phyloP scores from a whole-genome alignment of 2,797 vertebrate species.

The Bovichtus variegatus region DNA sequence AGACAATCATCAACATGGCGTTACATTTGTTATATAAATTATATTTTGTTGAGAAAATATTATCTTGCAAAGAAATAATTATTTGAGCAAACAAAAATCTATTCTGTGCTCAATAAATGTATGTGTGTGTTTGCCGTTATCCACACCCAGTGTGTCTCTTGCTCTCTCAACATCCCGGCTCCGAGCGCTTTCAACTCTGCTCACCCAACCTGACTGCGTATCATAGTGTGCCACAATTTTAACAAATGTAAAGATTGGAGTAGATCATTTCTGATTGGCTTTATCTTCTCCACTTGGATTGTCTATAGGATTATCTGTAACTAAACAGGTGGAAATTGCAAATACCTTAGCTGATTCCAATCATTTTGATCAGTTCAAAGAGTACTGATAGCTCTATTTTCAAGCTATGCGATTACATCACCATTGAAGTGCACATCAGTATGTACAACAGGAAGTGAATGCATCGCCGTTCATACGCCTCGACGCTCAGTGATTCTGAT shows the following conservation, averaged over 20 bases:
- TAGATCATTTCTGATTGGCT: not conserved
- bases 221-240: constrained; percentile 18
- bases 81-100: not conserved
- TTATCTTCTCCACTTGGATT: constrained; percentile 1
- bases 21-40: not conserved
- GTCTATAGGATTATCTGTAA: not conserved
- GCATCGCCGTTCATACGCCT: too few relatives aligned
- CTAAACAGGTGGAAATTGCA: not conserved
- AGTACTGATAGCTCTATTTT: not conserved
- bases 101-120: not conserved
- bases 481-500: not conserved
- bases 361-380: not conserved
- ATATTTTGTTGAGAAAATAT: not conserved
- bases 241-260: constrained; percentile 16
- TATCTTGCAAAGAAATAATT: not conserved
- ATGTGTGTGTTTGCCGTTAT: not conserved
- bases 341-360: not conserved
- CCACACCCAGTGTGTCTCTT: not conserved
- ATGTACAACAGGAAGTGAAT: not conserved
- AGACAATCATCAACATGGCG: not conserved
- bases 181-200: constrained; percentile 2
- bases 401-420: not conserved
- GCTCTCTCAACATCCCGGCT: not conserved
- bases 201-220: not conserved
- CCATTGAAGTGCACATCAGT: too few relatives aligned